A percentile compares a stretch with the other conserved stretches of the same genome.
Conservation (phyloP, 2,888 invertebrate species). For the Xestia rhomboidea region DNA sequence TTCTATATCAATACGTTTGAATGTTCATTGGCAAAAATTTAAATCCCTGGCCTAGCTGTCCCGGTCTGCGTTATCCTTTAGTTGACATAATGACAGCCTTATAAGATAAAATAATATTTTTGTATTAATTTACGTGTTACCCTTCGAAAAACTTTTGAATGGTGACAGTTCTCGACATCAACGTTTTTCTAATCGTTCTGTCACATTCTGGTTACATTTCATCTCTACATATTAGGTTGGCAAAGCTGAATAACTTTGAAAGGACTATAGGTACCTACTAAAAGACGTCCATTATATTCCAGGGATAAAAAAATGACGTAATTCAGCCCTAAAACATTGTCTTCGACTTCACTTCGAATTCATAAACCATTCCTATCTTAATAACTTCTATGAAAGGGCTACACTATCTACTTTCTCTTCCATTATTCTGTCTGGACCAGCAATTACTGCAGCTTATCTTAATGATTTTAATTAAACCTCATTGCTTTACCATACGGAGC, state of each 20-base stretch:
- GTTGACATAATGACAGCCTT: too few relatives aligned
- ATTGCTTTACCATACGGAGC: slow-evolving; percentile 10
- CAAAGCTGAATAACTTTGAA: background rate
- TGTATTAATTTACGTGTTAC: background rate
- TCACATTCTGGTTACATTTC: background rate
- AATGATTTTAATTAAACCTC: slow-evolving; percentile 38
- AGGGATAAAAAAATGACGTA: background rate
- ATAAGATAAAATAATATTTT: too few relatives aligned
- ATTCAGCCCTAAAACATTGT: background rate
- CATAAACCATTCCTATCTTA: background rate
- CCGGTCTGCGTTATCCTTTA: too few relatives aligned
- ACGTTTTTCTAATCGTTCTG: background rate
- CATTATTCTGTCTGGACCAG: slow-evolving; percentile 29
- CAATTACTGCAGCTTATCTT: slow-evolving; percentile 35
- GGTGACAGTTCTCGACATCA: background rate
- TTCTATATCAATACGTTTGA: too few relatives aligned
- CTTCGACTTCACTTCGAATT: background rate
- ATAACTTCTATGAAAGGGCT: too few relatives aligned
- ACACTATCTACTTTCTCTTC: slow-evolving; percentile 29
- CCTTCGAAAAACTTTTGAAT: background rate
- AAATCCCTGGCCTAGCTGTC: too few relatives aligned
- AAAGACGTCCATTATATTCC: background rate
- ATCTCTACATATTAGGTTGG: background rate
- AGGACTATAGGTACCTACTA: background rate
- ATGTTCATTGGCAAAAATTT: too few relatives aligned